Evolutionary conservation across 2,113 vertebrate species (phyloP), one percentile per base, ranked within the genome.

Genomic region (Jacana jacana): DNA sequence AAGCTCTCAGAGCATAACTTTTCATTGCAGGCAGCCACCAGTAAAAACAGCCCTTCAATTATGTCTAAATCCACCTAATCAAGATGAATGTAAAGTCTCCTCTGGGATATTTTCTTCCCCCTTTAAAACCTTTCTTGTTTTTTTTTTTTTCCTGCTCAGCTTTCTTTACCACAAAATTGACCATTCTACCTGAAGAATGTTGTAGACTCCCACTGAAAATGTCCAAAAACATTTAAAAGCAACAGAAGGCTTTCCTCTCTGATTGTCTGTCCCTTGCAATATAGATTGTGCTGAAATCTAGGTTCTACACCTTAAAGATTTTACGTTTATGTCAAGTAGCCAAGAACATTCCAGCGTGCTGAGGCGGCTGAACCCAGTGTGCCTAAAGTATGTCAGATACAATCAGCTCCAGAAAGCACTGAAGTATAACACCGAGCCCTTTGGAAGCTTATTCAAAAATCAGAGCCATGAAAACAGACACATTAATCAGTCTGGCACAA

Each of bases 401-500:
- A 27, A 97, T 93, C 77, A 97, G 68, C 61, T 92, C 78, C 51
- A 94, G 95, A 92, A 91, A 93, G 75, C 79, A 85, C 71, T 91
- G 75, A 93, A 96, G 88, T 89, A 94, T 97, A 97, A 93, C 86
- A 94, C 46, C 14, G 11, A 96, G 71, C 80, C 42, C 65, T 93
- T 96, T 31, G 81, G 84, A 97, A 77, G 77, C 52, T 83, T 75
- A 86, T 91, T 96, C 73, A 93, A 92, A 94, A 88, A 51, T 55
- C 63, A 86, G 68, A 92, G 77, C 46, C 93, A 97, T 92, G 86
- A 96, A 96, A 97, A 88, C 14, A 49, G 83, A 70, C 77, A 57
- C 85, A 95, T 91, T 97, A 92, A 94, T 97, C 63, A 89, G 60
- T 60, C 54, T 83, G 68, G 69, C 81, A 95, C 92, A 94, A 91